These are phyloP conservation scores for Trachelus tabidus DNA, from an alignment of 2,888 invertebrate species.

Conservation along the genomic window DNA sequence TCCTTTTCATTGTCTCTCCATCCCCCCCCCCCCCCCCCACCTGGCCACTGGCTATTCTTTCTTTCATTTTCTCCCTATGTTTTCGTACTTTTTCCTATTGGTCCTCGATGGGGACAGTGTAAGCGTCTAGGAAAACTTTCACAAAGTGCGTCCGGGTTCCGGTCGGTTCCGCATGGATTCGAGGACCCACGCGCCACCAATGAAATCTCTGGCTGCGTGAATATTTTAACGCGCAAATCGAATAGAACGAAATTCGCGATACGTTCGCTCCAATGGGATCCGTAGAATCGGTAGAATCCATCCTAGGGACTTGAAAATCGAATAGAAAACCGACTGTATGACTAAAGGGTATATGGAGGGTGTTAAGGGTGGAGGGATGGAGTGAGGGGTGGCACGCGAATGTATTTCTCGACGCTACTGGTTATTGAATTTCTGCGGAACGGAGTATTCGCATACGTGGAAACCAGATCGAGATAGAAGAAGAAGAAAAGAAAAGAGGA, in stretches of 20 bases:
- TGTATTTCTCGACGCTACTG: conserved; percentile 49
- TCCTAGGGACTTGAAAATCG: not conserved
- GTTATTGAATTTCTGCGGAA: conserved; percentile 54
- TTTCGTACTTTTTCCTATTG: conserved; percentile 14
- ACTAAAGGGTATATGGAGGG: not conserved
- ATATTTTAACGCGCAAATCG: conserved; percentile 58
- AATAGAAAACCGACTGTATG: not conserved
- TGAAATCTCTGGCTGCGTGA: conserved; percentile 53
- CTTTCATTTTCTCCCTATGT: conserved; percentile 10
- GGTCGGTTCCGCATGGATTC: not conserved
- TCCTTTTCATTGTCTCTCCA: conserved; percentile 1
- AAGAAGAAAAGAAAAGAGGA: not conserved
- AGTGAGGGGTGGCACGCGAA: conserved; percentile 19
- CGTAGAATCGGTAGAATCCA: not conserved
- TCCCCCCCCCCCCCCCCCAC: conserved; percentile 5
- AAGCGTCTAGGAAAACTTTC: conserved; percentile 26
- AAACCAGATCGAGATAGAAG: not conserved
- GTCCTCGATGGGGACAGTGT: conserved; percentile 4
- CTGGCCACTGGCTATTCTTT: conserved; percentile 6
- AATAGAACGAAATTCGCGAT: conserved; percentile 22
- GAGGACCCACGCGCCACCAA: conserved; percentile 48
- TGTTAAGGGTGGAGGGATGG: not conserved
- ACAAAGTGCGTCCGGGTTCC: conserved; percentile 25
- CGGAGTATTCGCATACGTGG: conserved; percentile 23
- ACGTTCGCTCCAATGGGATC: not conserved